A percentile compares a stretch with the other conserved stretches of the same genome.
These are phyloP conservation scores for Digitonthophagus gazella DNA, from an alignment of 2,888 invertebrate genomes.

Conservation along the genomic window DNA sequence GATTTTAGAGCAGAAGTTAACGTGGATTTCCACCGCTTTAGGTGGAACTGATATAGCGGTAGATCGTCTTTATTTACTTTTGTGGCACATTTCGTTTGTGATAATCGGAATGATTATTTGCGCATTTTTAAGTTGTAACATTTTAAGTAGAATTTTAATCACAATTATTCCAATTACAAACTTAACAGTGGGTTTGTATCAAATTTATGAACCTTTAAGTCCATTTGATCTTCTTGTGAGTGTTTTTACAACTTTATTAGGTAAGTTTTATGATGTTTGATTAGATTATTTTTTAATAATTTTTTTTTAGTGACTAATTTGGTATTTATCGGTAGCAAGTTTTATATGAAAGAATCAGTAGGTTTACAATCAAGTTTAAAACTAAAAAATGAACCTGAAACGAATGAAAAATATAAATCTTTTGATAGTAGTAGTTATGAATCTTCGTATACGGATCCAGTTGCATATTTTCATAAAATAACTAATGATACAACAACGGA, in stretches of 20 bases:
- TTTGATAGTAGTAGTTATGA: background rate
- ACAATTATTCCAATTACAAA: conserved; percentile 44
- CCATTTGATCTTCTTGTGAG: conserved; percentile 26
- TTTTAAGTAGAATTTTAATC: conserved; percentile 41
- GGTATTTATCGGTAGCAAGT: background rate
- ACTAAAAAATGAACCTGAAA: conserved; percentile 5
- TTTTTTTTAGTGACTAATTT: conserved; percentile 6
- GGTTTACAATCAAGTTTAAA: background rate
- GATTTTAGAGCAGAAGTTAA: conserved; percentile 45
- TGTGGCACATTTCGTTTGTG: conserved; percentile 46
- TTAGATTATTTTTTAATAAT: conserved; percentile 13
- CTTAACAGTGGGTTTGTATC: conserved; percentile 43
- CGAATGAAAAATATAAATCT: background rate
- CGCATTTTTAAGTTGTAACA: conserved; percentile 45
- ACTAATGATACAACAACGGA: background rate
- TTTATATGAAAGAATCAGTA: background rate
- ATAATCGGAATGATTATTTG: conserved; percentile 46
- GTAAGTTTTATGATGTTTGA: conserved; percentile 18
- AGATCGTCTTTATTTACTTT: conserved; percentile 44
- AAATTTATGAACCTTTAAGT: conserved; percentile 39
- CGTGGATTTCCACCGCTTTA: conserved; percentile 45
- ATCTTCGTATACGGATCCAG: background rate
- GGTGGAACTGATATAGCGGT: conserved; percentile 49
- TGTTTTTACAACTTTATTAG: conserved; percentile 14
- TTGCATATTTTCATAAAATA: too few relatives aligned